Base-by-base conservation (phyloP, 1,140 invertebrate species). In the Zophobas atratus region DNA sequence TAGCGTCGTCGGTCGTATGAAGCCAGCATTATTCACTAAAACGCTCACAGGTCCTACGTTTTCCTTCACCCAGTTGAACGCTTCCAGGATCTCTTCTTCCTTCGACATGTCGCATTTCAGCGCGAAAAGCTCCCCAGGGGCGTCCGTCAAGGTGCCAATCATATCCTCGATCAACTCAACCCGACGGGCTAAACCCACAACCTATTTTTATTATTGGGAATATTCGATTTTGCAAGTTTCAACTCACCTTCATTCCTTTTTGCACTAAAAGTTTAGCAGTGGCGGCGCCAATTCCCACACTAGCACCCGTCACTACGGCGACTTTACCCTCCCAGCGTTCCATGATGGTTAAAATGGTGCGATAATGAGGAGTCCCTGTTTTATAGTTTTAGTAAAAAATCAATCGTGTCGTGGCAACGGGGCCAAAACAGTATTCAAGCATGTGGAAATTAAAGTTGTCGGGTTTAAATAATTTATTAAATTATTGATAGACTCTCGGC, bases 1-100 rank as follows among this genome's bases (percentile, higher is more conserved):
- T 2, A 84, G 77, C 0, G 85, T 79, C 4, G 77, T 75, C 0
- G 77, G 75, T 0, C 76, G 55, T 0, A 81, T 76, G 2, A 82
- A 38, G 6, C 92, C 94, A 1, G 94, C 94, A 83, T 93, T 94
- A 82, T 95, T 95, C 35, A 96, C 87, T 51, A 94, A 87, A 1
- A 95, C 86, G 81, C 94, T 90, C 0, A 93, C 87, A 6, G 91
- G 90, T 4, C 92, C 92, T 36, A 92, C 85, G 1, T 89, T 88
- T 4, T 88, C 84, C 55, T 90, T 88, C 6, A 91, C 88, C 88
- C 89, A 91, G 60, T 89, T 82, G 81, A 96, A 95, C 48, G 92
- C 90, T 34, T 86, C 85, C 6, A 90, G 82, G 53, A 96, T 90
- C 0, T 94, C 91, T 1, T 89, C 87, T 81, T 91, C 89, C 8